A percentile compares a stretch with the other conserved stretches of the same genome.
These are phyloP conservation scores for Bucorvus abyssinicus DNA, from an alignment of 2,797 vertebrate species.

Conservation along the genomic window DNA sequence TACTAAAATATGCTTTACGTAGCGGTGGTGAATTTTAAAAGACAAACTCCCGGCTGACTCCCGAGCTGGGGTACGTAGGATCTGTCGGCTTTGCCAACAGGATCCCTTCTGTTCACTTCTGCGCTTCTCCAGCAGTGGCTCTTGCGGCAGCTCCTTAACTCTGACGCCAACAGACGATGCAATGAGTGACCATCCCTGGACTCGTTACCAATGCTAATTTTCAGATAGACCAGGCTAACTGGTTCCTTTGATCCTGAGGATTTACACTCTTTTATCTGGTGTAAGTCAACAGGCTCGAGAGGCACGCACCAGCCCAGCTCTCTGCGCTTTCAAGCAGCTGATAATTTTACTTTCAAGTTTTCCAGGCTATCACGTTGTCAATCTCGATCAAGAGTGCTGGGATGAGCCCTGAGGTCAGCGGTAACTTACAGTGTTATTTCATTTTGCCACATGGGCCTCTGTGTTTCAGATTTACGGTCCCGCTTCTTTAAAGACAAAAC, in stretches of 20 bases:
- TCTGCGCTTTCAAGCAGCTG: not conserved
- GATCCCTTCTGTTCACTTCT: not conserved
- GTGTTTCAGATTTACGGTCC: not conserved
- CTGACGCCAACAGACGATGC: not conserved
- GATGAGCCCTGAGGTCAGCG: not conserved
- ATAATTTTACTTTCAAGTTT: not conserved
- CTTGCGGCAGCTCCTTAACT: not conserved
- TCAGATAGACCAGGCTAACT: not conserved
- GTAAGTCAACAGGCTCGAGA: not conserved
- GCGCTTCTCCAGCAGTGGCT: not conserved
- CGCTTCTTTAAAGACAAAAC: not conserved
- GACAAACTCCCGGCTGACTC: not conserved
- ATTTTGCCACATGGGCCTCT: not conserved
- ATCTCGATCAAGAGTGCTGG: not conserved
- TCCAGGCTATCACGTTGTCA: not conserved
- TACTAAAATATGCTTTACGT: not conserved
- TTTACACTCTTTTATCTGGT: slow-evolving; percentile 5
- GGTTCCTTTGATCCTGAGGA: slow-evolving; percentile 5
- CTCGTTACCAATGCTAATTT: not conserved
- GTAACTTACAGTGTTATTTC: not conserved
- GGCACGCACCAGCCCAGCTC: not conserved
- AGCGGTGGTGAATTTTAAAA: not conserved
- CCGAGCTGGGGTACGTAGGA: not conserved
- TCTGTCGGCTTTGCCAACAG: not conserved
- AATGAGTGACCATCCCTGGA: not conserved